Conservation (phyloP, 1,140 invertebrate genomes). For the Diprion similis region DNA sequence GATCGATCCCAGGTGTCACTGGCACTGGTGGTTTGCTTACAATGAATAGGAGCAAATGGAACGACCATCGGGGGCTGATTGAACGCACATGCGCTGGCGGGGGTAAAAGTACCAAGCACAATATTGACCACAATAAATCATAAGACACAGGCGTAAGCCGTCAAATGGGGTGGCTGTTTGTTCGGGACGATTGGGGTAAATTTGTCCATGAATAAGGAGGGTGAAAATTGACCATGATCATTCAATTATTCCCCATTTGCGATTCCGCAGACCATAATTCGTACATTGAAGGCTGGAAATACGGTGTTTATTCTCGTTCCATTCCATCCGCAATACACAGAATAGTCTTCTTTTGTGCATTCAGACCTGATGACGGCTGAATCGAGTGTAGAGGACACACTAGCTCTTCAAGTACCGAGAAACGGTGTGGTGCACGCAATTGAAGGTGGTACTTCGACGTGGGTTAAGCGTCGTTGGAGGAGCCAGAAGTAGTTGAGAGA, state of each 20-base stretch:
- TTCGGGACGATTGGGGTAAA: conserved; percentile 5
- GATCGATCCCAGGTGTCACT: conserved; percentile 1
- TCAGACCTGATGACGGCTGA: too few species aligned
- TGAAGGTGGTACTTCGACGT: too few species aligned
- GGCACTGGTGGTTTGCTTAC: neutral
- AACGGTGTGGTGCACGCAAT: too few species aligned
- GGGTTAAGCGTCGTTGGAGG: neutral
- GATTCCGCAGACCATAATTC: neutral
- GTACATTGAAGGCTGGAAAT: too few species aligned
- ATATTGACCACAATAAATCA: conserved; percentile 4
- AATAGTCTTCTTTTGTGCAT: too few species aligned
- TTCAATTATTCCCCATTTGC: neutral
- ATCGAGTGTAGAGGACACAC: too few species aligned
- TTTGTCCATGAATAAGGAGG: conserved; percentile 4
- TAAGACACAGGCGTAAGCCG: neutral
- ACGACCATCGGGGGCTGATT: neutral
- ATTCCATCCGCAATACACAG: too few species aligned
- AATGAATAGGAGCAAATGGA: conserved; percentile 1
- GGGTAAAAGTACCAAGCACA: neutral
- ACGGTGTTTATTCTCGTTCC: too few species aligned
- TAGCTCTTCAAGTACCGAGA: too few species aligned
- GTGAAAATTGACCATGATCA: neutral
- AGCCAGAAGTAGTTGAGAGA: neutral
- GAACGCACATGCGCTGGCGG: neutral
- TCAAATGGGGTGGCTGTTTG: neutral